These are phyloP conservation scores for Drosophila watanabei DNA, from an alignment of 1,140 invertebrate species.

Conservation along the genomic window DNA sequence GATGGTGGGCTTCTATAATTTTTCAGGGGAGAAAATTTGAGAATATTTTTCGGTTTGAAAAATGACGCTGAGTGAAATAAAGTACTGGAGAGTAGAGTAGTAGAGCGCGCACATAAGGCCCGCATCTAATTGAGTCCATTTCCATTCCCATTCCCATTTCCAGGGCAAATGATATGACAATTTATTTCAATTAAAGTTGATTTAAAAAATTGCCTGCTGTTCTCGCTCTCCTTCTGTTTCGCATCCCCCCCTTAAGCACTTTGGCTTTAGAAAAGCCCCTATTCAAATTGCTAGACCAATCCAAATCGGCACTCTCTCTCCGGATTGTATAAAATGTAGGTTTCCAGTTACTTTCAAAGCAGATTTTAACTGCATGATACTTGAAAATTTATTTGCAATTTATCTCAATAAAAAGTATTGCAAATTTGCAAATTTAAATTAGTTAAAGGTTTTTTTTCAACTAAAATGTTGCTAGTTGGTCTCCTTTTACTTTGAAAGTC, in stretches of 20 bases:
- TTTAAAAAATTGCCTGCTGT: conserved; percentile 64
- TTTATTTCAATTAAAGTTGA: conserved; percentile 84
- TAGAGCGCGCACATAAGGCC: conserved; percentile 13
- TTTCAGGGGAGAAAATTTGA: conserved; percentile 6
- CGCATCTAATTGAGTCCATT: conserved; percentile 55
- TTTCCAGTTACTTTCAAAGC: neutral
- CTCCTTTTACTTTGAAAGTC: conserved; percentile 25
- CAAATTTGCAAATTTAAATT: conserved; percentile 1
- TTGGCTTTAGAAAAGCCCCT: conserved; percentile 9
- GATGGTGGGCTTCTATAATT: conserved; percentile 32
- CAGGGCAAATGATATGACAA: conserved; percentile 76
- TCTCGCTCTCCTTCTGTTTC: neutral
- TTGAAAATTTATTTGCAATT: conserved; percentile 9
- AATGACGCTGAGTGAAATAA: conserved; percentile 5
- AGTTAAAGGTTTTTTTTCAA: neutral
- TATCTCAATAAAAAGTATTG: neutral
- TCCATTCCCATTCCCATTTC: conserved; percentile 28
- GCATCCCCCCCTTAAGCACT: neutral
- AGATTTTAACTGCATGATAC: neutral
- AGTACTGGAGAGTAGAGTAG: conserved; percentile 15
- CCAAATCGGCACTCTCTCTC: conserved; percentile 1
- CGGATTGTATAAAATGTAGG: conserved; percentile 15
- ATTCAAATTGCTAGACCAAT: conserved; percentile 32
- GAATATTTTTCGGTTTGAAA: conserved; percentile 1
- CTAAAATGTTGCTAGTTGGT: neutral